phyloP scores from a whole-genome alignment of 1,140 invertebrate species.

The Papilio polyxenes region DNA sequence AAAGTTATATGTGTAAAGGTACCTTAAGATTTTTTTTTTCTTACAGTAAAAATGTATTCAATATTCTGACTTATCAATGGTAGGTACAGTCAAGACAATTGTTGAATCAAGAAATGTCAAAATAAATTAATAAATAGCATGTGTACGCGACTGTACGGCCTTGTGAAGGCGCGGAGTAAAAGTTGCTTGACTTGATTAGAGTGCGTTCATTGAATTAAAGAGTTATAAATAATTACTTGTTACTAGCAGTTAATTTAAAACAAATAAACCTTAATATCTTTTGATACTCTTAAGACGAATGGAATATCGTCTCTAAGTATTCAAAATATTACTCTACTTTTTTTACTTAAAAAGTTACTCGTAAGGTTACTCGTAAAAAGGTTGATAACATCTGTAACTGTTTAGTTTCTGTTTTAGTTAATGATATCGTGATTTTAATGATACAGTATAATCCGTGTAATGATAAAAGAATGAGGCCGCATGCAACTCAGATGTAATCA shows the following conservation, averaged over 20 bases:
- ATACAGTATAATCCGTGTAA: not conserved
- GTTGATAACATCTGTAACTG: not conserved
- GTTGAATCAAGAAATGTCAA: not conserved
- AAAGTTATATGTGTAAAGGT: too few species aligned
- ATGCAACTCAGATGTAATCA: not conserved
- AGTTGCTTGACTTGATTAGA: constrained; percentile 20
- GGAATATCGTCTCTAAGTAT: too few species aligned
- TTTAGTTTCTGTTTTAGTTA: not conserved
- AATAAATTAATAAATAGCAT: not conserved
- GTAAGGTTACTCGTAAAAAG: too few species aligned
- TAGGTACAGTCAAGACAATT: not conserved
- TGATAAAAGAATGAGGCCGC: constrained; percentile 9
- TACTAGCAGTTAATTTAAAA: not conserved
- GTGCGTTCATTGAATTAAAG: not conserved
- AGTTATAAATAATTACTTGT: not conserved
- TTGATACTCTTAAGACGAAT: too few species aligned
- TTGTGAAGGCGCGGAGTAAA: constrained; percentile 27
- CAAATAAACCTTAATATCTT: too few species aligned
- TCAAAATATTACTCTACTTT: too few species aligned
- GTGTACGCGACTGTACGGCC: constrained; percentile 19
- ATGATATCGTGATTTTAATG: not conserved
- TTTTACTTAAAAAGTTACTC: too few species aligned
- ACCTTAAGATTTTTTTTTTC: too few species aligned
- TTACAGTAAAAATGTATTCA: too few species aligned
- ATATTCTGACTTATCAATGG: not conserved